These are phyloP conservation scores for Pedetes capensis DNA, from an alignment of 2,113 vertebrate species.

Conservation along the genomic window DNA sequence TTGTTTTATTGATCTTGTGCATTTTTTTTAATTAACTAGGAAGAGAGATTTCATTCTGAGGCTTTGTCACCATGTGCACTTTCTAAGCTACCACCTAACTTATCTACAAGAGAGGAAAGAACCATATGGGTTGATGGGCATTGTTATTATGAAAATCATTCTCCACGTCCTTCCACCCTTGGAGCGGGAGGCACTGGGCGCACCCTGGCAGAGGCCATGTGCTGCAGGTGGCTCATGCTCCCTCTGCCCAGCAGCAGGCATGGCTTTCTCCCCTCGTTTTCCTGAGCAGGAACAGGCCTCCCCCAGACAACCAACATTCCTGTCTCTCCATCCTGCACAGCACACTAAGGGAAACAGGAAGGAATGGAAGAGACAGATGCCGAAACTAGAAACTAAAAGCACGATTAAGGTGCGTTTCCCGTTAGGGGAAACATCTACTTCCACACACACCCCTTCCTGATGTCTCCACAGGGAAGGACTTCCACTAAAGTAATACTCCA, in stretches of 20 bases:
- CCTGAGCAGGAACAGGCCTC: background rate
- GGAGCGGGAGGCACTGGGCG: background rate
- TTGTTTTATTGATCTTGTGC: no score
- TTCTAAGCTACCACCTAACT: background rate
- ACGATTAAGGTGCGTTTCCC: background rate
- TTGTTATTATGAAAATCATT: background rate
- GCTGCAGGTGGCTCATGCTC: accelerated
- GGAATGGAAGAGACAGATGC: background rate
- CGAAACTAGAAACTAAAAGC: background rate
- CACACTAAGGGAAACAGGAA: background rate
- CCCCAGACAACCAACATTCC: background rate
- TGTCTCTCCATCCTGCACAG: accelerated
- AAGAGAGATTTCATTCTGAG: background rate
- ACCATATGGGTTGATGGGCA: background rate
- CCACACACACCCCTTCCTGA: background rate
- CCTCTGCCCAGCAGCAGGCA: background rate
- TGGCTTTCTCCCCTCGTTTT: accelerated
- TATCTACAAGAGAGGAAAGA: background rate
- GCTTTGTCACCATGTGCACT: background rate
- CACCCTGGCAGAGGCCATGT: background rate
- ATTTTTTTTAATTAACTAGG: background rate
- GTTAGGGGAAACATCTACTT: no score
- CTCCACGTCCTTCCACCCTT: background rate
- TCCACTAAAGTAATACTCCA: background rate
- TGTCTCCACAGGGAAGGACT: background rate